Percentiles rank a stretch among this genome's conserved stretches.
Conservation (phyloP, 2,888 invertebrate genomes). For the Agonopterix alstromeriana region DNA sequence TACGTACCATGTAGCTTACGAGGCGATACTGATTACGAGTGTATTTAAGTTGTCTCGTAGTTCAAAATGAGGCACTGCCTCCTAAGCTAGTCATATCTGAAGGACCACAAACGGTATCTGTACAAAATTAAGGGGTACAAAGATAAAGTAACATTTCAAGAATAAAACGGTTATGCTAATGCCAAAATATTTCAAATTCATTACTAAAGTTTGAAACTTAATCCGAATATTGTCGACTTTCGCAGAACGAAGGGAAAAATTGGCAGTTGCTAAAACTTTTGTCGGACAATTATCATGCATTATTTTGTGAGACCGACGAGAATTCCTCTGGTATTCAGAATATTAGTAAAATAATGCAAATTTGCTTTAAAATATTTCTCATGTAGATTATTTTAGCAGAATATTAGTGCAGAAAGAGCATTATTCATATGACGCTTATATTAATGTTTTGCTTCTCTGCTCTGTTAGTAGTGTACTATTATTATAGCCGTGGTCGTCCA, state of each 20-base stretch:
- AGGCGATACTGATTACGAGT: no score
- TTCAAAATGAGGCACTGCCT: no score
- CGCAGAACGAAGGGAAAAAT: conserved; percentile 12
- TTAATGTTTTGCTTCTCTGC: no score
- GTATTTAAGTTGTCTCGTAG: no score
- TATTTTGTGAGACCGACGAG: conserved; percentile 15
- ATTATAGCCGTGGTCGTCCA: no score
- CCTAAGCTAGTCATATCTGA: no score
- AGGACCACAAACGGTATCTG: no score
- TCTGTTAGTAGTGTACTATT: no score
- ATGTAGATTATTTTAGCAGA: conserved; percentile 1
- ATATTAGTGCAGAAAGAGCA: no score
- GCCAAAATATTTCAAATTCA: conserved; percentile 5
- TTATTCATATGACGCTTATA: no score
- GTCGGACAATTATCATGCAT: conserved; percentile 47
- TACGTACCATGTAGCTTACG: no score
- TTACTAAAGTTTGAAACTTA: conserved; percentile 9
- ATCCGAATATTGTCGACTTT: neutral
- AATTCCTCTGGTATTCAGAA: conserved; percentile 8
- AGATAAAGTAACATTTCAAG: neutral
- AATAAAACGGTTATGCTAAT: conserved; percentile 6
- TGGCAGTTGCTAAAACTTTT: conserved; percentile 28
- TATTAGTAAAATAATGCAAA: conserved; percentile 36
- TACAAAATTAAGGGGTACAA: no score
- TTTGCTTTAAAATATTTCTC: conserved; percentile 8